A percentile compares a stretch with the other conserved stretches of the same genome.
phyloP scores from a whole-genome alignment of 2,113 vertebrate genomes.

The Meles meles region DNA sequence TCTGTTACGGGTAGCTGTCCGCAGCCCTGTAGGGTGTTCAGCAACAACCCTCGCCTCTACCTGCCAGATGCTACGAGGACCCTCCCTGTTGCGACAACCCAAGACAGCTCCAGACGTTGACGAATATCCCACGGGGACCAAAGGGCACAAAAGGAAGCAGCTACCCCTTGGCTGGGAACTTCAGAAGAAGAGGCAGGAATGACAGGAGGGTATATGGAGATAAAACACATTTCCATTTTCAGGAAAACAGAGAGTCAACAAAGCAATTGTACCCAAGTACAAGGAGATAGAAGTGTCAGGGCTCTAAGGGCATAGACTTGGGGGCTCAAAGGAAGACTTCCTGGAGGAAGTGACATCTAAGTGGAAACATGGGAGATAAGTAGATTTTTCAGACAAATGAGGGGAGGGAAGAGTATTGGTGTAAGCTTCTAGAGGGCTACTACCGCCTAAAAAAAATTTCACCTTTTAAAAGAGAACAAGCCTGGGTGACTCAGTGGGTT shows the following conservation, averaged over 20 bases:
- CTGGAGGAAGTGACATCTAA: not conserved
- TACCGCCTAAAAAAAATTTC: not conserved
- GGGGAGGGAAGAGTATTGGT: not conserved
- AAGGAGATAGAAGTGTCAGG: not conserved
- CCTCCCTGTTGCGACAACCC: not conserved
- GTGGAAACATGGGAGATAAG: not conserved
- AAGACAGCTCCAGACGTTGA: not conserved
- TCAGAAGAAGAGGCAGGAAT: not conserved
- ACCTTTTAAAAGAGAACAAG: not conserved
- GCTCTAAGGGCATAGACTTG: not conserved
- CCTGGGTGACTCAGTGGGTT: no score
- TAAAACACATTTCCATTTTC: not conserved
- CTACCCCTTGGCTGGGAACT: not conserved
- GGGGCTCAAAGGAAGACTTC: not conserved
- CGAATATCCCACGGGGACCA: not conserved
- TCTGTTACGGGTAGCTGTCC: not conserved
- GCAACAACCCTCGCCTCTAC: not conserved
- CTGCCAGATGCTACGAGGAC: not conserved
- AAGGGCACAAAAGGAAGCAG: not conserved
- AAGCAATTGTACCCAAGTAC: not conserved
- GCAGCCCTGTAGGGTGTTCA: accelerated
- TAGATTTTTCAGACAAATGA: not conserved
- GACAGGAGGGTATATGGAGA: not conserved
- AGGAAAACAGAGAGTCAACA: not conserved
- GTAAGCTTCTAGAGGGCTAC: not conserved